phyloP scores from a whole-genome alignment of 1,140 invertebrate species.

The Papilio xuthus region DNA sequence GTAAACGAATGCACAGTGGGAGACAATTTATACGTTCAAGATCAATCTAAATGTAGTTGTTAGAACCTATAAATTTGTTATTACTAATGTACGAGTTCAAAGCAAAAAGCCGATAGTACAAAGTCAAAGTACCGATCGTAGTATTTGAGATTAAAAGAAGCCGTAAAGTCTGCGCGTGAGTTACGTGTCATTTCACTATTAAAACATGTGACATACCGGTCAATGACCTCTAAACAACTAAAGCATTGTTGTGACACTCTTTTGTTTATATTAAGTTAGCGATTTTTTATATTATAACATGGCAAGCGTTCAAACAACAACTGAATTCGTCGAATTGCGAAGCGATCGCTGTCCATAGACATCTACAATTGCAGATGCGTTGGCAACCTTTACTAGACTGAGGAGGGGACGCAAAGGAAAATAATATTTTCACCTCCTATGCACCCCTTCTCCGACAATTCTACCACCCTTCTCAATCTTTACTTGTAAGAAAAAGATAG shows the following conservation, averaged over 20 bases:
- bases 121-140: background rate
- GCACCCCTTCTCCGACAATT: too few species aligned
- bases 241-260: background rate
- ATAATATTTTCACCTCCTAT: too few species aligned
- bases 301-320: too few species aligned
- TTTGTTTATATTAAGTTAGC: background rate
- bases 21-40: background rate
- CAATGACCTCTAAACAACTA: background rate
- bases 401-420: too few species aligned
- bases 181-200: constrained; percentile 7
- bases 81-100: background rate
- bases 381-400: too few species aligned
- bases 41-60: background rate
- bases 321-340: too few species aligned
- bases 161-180: background rate
- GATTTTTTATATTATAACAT: background rate
- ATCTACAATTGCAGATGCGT: too few species aligned
- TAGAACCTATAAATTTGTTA: background rate
- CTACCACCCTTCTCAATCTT: too few species aligned
- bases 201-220: background rate
- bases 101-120: background rate
- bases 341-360: too few species aligned
- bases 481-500: too few species aligned
- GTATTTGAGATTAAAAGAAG: background rate
- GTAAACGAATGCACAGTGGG: too few species aligned